phyloP scores from a whole-genome alignment of 1,140 invertebrate genomes.

The Goniozus legneri region DNA sequence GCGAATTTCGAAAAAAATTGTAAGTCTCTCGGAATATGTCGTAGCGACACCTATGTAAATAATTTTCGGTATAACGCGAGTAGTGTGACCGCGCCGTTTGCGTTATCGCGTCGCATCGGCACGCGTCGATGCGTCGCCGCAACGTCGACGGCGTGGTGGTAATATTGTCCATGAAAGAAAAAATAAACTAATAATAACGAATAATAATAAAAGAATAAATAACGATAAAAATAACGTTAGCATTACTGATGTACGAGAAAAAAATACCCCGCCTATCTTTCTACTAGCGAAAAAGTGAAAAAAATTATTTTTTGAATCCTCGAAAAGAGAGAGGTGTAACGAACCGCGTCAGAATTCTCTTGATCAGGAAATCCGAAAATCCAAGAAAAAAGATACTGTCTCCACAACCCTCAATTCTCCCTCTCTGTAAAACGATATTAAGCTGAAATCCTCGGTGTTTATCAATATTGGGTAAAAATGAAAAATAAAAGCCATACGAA shows the following conservation, averaged over 20 bases:
- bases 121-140: too few relatives aligned
- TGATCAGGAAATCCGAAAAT: too few relatives aligned
- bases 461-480: conserved; percentile 21
- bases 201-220: conserved; percentile 23
- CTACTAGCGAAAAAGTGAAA: conserved; percentile 36
- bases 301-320: conserved; percentile 48
- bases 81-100: too few relatives aligned
- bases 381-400: not conserved
- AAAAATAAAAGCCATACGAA: conserved; percentile 15
- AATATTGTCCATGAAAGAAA: conserved; percentile 21
- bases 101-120: conserved; percentile 10
- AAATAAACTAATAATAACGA: conserved; percentile 13
- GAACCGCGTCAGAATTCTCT: too few relatives aligned
- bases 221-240: conserved; percentile 29
- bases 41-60: too few relatives aligned
- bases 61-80: too few relatives aligned
- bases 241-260: conserved; percentile 32
- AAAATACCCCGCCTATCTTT: conserved; percentile 43
- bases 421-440: conserved; percentile 22
- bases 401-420: conserved; percentile 7
- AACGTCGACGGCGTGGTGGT: too few relatives aligned
- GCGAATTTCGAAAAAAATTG: too few relatives aligned
- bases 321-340: conserved; percentile 35
- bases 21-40: too few relatives aligned
- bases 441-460: conserved; percentile 27